Base-by-base conservation (phyloP, 2,797 vertebrate species). In the Sphenodon punctatus region DNA sequence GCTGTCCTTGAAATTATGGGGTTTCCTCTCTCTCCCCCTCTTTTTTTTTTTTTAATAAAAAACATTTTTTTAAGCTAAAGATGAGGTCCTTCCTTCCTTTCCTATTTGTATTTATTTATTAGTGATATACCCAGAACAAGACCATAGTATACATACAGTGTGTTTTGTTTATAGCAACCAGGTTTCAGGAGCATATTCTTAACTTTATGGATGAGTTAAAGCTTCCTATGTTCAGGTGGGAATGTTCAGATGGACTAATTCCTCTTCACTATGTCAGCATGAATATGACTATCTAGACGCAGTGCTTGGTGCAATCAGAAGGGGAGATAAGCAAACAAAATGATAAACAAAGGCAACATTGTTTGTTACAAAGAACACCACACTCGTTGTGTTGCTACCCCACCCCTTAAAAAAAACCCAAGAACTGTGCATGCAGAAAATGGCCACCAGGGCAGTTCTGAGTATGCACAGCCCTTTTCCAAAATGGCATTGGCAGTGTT, bases 231-330 rank as follows among this genome's bases (percentile, higher is more conserved):
- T 63, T 79, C 38, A 89, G 84, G 70, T 68, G 72, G 76, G 60
- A 71, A 84, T 9, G 27, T 20, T 25, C 60, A 55, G 46, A 88
- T 73, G 46, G 64, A 78, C 72, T 72, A 41, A 0, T 87, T 51
- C 45, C 83, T 34, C 43, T 51, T 10, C 67, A 65, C 53, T 70
- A 36, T 25, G 64, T 64, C 67, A 89, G 66, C 68, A 92, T 89
- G 84, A 90, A 91, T 90, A 92, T 88, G 86, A 90, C 92, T 91
- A 90, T 69, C 75, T 67, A 91, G 80, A 83, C 90, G 79, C 45
- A 72, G 59, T n/a, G 56, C 59, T 80, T 55, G 67, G 74, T 90
- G 69, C 79, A 84, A 93, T 86, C 76, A 79, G 80, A 80, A 34
- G 79, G 43, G 84, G 81, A 91, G 51, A 87, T 63, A 82, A 67